These are phyloP conservation scores for Drosophila jambulina DNA, from an alignment of 1,140 invertebrate genomes.

Conservation along the genomic window DNA sequence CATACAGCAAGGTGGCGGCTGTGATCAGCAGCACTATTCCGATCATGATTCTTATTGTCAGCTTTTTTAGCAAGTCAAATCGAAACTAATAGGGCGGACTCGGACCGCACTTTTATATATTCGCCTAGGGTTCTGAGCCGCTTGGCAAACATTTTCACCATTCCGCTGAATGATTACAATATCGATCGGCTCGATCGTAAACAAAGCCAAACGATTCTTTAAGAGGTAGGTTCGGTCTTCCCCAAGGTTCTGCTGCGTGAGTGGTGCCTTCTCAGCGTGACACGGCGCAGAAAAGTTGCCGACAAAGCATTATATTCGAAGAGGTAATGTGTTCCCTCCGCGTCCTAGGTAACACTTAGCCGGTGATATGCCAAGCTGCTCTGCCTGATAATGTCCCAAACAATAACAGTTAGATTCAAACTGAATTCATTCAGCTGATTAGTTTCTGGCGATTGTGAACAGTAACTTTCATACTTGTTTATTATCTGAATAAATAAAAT, in stretches of 20 bases:
- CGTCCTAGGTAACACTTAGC: not conserved
- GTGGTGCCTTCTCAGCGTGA: conserved; percentile 24
- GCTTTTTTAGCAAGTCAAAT: conserved; percentile 6
- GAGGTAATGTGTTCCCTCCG: not conserved
- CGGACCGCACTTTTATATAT: conserved; percentile 41
- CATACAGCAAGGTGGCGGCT: conserved; percentile 43
- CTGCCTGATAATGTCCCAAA: not conserved
- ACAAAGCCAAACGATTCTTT: not conserved
- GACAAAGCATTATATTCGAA: conserved; percentile 1
- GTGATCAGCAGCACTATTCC: conserved; percentile 39
- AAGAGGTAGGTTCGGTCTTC: not conserved
- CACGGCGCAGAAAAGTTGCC: not conserved
- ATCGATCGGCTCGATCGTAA: not conserved
- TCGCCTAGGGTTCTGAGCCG: not conserved
- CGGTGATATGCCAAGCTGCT: not conserved
- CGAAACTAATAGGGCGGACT: conserved; percentile 20
- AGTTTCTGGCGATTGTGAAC: too few relatives aligned
- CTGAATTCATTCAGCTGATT: not conserved
- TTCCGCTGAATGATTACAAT: not conserved
- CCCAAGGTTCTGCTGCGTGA: not conserved
- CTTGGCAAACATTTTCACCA: conserved; percentile 4
- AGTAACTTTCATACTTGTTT: too few relatives aligned
- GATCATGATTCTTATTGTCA: conserved; percentile 33
- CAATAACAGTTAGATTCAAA: not conserved
- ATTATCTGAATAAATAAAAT: too few relatives aligned